Percentiles rank a stretch among this genome's conserved stretches.
Conservation (phyloP, 2,888 invertebrate species). For the Drosophila pegasa region DNA sequence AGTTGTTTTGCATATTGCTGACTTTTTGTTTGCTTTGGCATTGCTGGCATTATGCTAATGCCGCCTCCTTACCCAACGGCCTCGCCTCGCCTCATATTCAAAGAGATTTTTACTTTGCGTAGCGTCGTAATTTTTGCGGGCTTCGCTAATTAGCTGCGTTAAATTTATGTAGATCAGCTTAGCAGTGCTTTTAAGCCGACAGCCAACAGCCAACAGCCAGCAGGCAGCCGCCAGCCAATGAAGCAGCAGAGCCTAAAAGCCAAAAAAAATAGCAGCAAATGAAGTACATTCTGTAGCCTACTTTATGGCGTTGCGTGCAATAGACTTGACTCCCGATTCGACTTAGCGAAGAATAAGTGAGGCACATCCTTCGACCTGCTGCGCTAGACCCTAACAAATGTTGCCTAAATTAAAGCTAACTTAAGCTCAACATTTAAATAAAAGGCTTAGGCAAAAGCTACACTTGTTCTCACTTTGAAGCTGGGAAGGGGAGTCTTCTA, state of each 20-base stretch:
- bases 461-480: not conserved
- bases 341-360: not conserved
- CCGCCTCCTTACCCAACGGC: not conserved
- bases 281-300: slow-evolving; percentile 27
- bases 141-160: slow-evolving; percentile 69
- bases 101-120: slow-evolving; percentile 41
- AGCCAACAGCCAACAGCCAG: slow-evolving; percentile 29
- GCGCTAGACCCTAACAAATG: not conserved
- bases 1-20: slow-evolving; percentile 42
- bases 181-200: slow-evolving; percentile 39
- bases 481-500: not conserved
- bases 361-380: not conserved
- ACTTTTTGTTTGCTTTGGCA: slow-evolving; percentile 29
- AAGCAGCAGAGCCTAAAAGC: slow-evolving; percentile 25
- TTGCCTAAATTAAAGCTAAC: not conserved
- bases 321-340: slow-evolving; percentile 4
- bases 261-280: slow-evolving; percentile 10
- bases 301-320: slow-evolving; percentile 26
- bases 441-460: not conserved
- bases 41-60: slow-evolving; percentile 68
- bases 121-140: slow-evolving; percentile 36
- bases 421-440: not conserved
- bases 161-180: slow-evolving; percentile 73
- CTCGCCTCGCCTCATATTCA: slow-evolving; percentile 34
- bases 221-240: not conserved